Percentiles rank a stretch among this genome's conserved stretches.
Evolutionary conservation across 1,140 invertebrate genomes (phyloP).

Genomic region (Drosophila elegans): DNA sequence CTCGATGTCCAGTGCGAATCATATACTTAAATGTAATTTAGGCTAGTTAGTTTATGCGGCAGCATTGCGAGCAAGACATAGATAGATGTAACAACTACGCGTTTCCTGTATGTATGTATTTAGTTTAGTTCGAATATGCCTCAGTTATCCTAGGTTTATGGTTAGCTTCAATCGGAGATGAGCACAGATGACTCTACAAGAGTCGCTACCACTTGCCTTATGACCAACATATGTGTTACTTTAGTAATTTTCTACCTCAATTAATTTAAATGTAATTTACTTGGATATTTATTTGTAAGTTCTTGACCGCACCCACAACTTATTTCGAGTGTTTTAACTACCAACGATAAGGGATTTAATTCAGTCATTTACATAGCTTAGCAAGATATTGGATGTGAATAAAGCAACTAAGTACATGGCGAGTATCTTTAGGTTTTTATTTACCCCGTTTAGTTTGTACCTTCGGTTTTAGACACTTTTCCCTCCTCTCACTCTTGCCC

Average conservation of each 20-base stretch:
- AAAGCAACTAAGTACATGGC: constrained; percentile 29
- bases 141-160: constrained; percentile 64
- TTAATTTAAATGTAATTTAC: constrained; percentile 77
- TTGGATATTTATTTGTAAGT: constrained; percentile 68
- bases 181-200: constrained; percentile 67
- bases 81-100: constrained; percentile 43
- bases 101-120: constrained; percentile 62
- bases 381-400: constrained; percentile 17
- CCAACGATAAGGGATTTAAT: neutral
- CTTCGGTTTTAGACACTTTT: constrained; percentile 32
- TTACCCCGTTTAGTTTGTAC: constrained; percentile 21
- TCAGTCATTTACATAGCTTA: constrained; percentile 32
- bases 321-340: constrained; percentile 11
- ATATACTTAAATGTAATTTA: constrained; percentile 26
- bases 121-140: constrained; percentile 57
- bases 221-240: constrained; percentile 77
- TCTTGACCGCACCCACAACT: constrained; percentile 36
- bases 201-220: constrained; percentile 76
- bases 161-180: constrained; percentile 65
- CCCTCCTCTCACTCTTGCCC: constrained; percentile 23
- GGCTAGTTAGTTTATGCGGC: constrained; percentile 28
- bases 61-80: constrained; percentile 36
- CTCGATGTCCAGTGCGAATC: constrained; percentile 25
- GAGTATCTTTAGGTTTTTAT: constrained; percentile 19
- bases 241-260: constrained; percentile 82